These are phyloP conservation scores for Pyrocephalus nanus DNA, from an alignment of 2,797 vertebrate genomes.

Conservation along the genomic window DNA sequence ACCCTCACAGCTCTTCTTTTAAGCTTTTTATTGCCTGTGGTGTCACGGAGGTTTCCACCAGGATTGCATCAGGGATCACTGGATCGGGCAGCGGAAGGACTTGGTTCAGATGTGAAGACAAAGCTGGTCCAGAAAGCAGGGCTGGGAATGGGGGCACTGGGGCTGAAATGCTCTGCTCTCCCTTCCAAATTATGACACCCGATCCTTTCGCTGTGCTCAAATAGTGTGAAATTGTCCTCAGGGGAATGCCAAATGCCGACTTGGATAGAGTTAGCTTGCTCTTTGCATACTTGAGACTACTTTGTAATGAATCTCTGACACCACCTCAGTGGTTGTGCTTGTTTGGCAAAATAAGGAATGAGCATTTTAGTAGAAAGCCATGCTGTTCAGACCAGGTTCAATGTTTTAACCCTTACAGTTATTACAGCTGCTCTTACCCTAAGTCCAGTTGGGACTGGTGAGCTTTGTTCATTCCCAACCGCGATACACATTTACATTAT, in stretches of 20 bases:
- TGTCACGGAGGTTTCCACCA: fast-evolving
- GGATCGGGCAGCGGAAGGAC: not conserved
- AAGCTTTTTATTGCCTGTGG: not conserved
- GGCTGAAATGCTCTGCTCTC: not conserved
- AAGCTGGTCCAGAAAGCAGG: not conserved
- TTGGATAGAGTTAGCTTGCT: not conserved
- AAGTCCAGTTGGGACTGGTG: not conserved
- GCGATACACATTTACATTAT: fast-evolving
- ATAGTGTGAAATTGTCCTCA: conserved; percentile 14
- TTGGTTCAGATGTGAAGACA: not conserved
- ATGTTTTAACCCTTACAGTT: not conserved
- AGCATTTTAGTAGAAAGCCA: not conserved
- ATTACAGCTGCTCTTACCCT: not conserved
- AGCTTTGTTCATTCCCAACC: conserved; percentile 1
- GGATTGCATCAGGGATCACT: not conserved
- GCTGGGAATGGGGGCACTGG: not conserved
- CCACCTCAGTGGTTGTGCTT: not conserved
- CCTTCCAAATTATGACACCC: not conserved
- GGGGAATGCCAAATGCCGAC: not conserved
- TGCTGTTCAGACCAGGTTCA: not conserved
- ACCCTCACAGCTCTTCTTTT: not conserved
- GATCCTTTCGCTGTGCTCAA: not conserved
- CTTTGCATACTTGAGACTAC: not conserved
- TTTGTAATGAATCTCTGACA: not conserved
- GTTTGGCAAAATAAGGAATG: not conserved